These are phyloP conservation scores for Oophaga pumilio DNA, from an alignment of 2,113 vertebrate species.

Conservation along the genomic window DNA sequence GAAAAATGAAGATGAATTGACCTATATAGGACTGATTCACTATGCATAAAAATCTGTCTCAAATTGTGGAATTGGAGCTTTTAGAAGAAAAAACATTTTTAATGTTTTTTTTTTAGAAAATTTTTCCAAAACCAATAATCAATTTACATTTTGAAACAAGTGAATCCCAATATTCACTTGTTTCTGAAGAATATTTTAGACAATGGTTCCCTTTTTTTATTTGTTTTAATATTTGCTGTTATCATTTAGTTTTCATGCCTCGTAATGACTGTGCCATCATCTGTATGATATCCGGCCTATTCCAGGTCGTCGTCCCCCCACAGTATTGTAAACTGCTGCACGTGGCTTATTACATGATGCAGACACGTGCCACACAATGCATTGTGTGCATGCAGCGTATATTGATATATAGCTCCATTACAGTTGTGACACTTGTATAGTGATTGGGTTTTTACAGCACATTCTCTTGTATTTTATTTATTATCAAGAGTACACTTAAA, in stretches of 20 bases:
- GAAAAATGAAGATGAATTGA: too few species aligned
- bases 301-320: too few species aligned
- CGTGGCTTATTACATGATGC: background rate
- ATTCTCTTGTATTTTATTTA: background rate
- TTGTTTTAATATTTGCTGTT: background rate
- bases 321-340: background rate
- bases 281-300: too few species aligned
- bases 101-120: background rate
- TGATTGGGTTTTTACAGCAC: background rate
- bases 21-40: too few species aligned
- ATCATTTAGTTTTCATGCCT: background rate
- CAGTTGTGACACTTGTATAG: too few species aligned
- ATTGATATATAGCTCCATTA: too few species aligned
- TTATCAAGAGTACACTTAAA: background rate
- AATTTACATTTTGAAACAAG: background rate
- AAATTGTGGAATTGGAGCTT: too few species aligned
- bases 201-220: background rate
- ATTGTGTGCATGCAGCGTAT: background rate
- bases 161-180: background rate
- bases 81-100: background rate
- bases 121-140: background rate
- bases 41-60: too few species aligned
- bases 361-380: background rate
- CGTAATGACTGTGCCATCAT: too few species aligned
- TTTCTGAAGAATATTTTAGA: background rate